Evolutionary conservation across 1,140 invertebrate species (phyloP), one percentile per base, ranked within the genome.

Genomic region (Caenorhabditis inopinata): DNA sequence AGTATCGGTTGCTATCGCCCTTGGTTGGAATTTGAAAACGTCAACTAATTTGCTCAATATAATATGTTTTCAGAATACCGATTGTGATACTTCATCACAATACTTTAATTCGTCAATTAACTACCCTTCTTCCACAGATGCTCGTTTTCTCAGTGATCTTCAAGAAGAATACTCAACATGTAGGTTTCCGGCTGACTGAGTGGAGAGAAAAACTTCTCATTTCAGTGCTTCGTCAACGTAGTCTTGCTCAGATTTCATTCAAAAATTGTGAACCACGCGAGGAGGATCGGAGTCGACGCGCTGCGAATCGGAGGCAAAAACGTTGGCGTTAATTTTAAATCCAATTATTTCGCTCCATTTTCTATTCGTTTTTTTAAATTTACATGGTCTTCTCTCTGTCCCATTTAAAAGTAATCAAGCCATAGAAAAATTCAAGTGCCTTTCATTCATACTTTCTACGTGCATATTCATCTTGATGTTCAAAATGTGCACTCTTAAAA

Each of bases 1-100:
- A 95, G 89, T 96, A 96, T 90, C 92, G 94, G 85, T 95, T 96
- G 89, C 93, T 95, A 82, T 92, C 38, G 27, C 49, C 53, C 21
- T 23, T 62, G 76, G 42, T 74, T 27, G 16, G 35, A 7, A 51
- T 29, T 16, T 9, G 16, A 35, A 9, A 21, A 21, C 18, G 7
- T 21, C 35, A 0, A 32, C 48, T 11, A n/a, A 23, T 53, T 11
- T 53, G 7, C 25, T 53, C n/a, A 53, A 9, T 1, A 7, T 21
- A 0, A 38, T 38, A 3, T 1, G 1, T 9, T 74, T 53, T 9
- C 11, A 68, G 58, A 68, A 2, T n/a, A 9, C 32, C 11, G 58
- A 68, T 7, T 68, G 23, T 25, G 58, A 68, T 27, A 16, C 32
- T 16, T 32, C 12, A 38, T 68, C 58, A 2, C 58, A 68, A 29